Base-by-base conservation (phyloP, 2,888 invertebrate species). In the Protula sp. region DNA sequence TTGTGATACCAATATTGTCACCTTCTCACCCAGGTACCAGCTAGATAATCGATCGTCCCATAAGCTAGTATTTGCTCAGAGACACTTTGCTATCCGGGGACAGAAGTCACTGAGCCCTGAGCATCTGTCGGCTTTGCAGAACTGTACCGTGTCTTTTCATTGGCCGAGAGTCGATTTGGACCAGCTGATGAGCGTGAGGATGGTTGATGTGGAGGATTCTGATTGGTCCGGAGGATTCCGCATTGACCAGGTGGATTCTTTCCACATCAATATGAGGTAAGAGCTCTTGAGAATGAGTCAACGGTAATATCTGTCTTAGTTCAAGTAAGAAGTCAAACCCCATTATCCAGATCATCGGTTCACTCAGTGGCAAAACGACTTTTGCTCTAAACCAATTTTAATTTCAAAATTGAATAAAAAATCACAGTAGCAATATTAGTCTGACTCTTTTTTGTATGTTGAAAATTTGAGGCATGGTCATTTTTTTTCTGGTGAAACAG, bases 111-210 rank as follows among this genome's bases (percentile, higher is more conserved):
- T n/a, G n/a, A n/a, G n/a, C n/a, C n/a, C n/a, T n/a, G n/a, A n/a
- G n/a, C n/a, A n/a, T n/a, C n/a, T n/a, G n/a, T 38, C 50, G 9
- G 89, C 93, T 1, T 87, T 92, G 74, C 87, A 94, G 0, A 90
- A 90, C 67, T 92, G 92, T 77, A 90, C 89, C 79, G 87, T 95
- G 82, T 91, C 97, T 24, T 99, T 94, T 84, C 95, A 99, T 83
- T 99, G 98, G 95, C 90, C 94, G 55, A 87, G 92, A 65, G 86
- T 90, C 71, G 95, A 95, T 77, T 88, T 90, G 68, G 91, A 92
- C 73, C 91, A 90, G 74, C 84, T 94, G 72, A 84, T 98, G 54
- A 93, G 94, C 82, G 90, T 94, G 54, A 86, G 90, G 47, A 85
- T 93, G 64, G 84, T 88, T 63, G 88, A 79, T 58, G 54, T 65